Base-by-base conservation (phyloP, 2,797 vertebrate species). In the Hippopotamyrus pictus region DNA sequence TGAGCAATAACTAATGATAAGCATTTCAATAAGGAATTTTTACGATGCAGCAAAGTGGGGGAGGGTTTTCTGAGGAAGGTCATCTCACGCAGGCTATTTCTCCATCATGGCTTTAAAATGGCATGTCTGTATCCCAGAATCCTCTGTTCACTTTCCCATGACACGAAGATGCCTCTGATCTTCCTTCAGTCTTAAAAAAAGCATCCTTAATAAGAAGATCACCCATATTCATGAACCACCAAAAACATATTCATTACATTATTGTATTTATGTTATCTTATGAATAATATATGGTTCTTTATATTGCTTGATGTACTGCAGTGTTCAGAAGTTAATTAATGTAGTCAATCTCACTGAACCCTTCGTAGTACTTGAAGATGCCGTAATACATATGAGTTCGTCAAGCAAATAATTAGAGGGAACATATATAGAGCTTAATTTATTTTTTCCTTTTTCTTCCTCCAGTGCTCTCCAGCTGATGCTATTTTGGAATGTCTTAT, bases 261-360 rank as follows among this genome's bases (percentile, higher is more conserved):
- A 92, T 90, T 91, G 89, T 92, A 92, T 65, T 89, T 89, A 88
- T 88, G 84, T 88, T 88, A 50, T 88, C 65, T 4, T 88, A 93
- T 95, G 91, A 94, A 94, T 94, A 92, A 93, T 94, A 90, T 91
- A 94, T 94, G 92, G 93, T 94, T 89, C 94, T 93, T 93, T 92
- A 79, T 89, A 85, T 79, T 85, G 87, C n/a, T 46, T 62, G 62
- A 59, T 87, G 50, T 90, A 82, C n/a, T 22, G 65, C 85, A 25
- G 25, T 86, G 87, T 88, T 90, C 44, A 25, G 87, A 69, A 51
- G 88, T 85, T 65, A 89, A 89, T 90, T 84, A 57, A 86, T 90
- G 44, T 19, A 87, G 33, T 73, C 86, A 65, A 89, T 90, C 88
- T 90, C 86, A 50, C 7, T 29, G 22, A 51, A 84, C 44, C 54